Evolutionary conservation across 1,140 invertebrate genomes (phyloP).

Genomic region (Drosophila truncata): DNA sequence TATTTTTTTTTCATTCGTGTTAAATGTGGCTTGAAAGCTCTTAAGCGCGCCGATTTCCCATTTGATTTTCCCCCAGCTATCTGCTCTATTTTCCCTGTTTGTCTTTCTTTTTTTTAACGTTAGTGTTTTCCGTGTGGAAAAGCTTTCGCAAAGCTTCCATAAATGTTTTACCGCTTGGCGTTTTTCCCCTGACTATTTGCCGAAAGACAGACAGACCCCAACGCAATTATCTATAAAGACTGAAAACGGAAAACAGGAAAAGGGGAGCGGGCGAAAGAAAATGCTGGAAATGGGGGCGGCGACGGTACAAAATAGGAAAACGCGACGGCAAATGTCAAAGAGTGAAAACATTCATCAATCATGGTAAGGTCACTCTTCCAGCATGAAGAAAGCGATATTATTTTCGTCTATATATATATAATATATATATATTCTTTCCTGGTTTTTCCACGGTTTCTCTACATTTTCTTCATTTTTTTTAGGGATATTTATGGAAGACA

Average conservation of each 20-base stretch:
- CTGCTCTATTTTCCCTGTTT: constrained; percentile 2
- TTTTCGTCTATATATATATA: constrained; percentile 31
- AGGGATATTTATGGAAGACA: constrained; percentile 38
- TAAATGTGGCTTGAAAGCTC: constrained; percentile 51
- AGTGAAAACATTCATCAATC: constrained; percentile 82
- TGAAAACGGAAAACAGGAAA: neutral
- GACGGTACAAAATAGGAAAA: constrained; percentile 37
- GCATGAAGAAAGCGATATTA: constrained; percentile 52
- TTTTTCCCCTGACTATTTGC: constrained; percentile 24
- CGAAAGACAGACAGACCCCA: constrained; percentile 29
- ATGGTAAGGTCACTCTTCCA: constrained; percentile 72
- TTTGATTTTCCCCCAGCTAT: constrained; percentile 3
- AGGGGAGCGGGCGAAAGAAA: neutral
- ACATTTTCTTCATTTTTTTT: neutral
- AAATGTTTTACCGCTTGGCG: constrained; percentile 17
- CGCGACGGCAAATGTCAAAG: constrained; percentile 78
- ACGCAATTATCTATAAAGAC: constrained; percentile 67
- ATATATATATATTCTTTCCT: constrained; percentile 11
- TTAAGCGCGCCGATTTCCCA: constrained; percentile 6
- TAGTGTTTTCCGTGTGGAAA: neutral
- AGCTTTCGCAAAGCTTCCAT: constrained; percentile 37
- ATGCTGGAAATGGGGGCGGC: neutral
- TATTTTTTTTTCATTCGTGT: constrained; percentile 24
- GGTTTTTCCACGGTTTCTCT: neutral
- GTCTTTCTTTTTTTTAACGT: constrained; percentile 19